phyloP scores from a whole-genome alignment of 2,888 invertebrate genomes.

The Gryllus longicercus region DNA sequence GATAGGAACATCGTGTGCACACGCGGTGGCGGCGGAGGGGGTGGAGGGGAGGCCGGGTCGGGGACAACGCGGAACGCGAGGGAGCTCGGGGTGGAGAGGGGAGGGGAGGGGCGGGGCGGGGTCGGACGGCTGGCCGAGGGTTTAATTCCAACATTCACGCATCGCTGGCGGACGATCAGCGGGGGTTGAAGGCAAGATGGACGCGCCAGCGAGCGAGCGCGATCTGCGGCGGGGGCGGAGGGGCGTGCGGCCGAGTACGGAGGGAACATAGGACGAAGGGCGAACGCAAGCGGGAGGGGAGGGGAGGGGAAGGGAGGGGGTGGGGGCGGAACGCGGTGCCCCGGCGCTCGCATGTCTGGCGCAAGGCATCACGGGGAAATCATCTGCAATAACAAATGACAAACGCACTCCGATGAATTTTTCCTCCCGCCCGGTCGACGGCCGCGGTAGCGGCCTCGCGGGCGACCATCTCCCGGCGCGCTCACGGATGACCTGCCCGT shows the following conservation, averaged over 20 bases:
- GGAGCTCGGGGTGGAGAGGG: not conserved
- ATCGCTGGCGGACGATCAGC: constrained; percentile 21
- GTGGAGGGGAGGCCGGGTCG: not conserved
- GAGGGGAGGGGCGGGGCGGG: not conserved
- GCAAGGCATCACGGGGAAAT: constrained; percentile 30
- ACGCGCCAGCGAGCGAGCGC: constrained; percentile 1
- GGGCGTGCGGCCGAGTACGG: no score
- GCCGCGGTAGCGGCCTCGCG: no score
- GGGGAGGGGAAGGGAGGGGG: not conserved
- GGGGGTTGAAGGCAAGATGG: constrained; percentile 11
- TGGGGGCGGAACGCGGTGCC: not conserved
- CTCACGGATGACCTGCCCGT: constrained; percentile 17
- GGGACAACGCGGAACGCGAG: constrained; percentile 11
- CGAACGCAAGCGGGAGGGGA: not conserved
- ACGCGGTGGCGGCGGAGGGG: no score
- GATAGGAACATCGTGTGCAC: not conserved
- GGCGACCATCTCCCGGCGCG: not conserved
- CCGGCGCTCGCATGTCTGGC: constrained; percentile 18
- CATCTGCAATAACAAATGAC: constrained; percentile 37
- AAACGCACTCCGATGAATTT: constrained; percentile 32
- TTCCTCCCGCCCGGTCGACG: not conserved
- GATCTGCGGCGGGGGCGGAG: not conserved
- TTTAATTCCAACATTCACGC: constrained; percentile 27
- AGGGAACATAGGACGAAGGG: no score
- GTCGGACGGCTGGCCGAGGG: not conserved